Evolutionary conservation across 2,797 vertebrate species (phyloP), one percentile per base, ranked within the genome.

Genomic region (Sebastes minor): DNA sequence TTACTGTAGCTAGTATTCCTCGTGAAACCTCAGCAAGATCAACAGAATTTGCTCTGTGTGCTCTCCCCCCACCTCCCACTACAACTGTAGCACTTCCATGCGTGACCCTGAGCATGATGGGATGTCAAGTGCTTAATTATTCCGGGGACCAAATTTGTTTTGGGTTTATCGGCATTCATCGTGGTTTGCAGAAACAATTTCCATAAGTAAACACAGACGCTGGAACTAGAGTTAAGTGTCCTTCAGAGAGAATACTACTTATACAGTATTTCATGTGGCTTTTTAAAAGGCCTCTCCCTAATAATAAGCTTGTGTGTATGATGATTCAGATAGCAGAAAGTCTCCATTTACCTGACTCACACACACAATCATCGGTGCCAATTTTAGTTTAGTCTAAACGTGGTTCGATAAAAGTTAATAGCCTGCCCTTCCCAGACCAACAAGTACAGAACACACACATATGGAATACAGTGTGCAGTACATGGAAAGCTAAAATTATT

Each of bases 261-360:
- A 52, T 42, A 9, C 10, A 25, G 14, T 68, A 1, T 12, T 32
- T 52, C 8, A 12, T 12, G 2, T 53, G 12, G 7, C 6, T 69
- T 74, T 55, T 2, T 2, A 67, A 55, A 74, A 61, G 8, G 18
- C 16, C 20, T 55, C 28, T 10, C 57, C 22, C 1, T 28, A 11
- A n/a, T 35, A 8, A 78, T 8, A 63, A 5, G 5, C 55, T 2
- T 42, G 7, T 65, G n/a, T 61, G 42, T 16, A 8, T 59, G 55
- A 67, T 80, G 81, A 81, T 52, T 84, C 63, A 73, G 25, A 53
- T 9, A 28, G 8, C 13, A 33, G 11, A 63, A 23, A 53, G 16
- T 55, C 27, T 76, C 11, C 2, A 11, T 38, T 65, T 6, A 55
- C 35, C 69, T 74, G 35, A 79, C 18, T 73, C 65, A 81, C 49